These are phyloP conservation scores for Morinoia aosen DNA, from an alignment of 2,888 invertebrate genomes.

Conservation along the genomic window DNA sequence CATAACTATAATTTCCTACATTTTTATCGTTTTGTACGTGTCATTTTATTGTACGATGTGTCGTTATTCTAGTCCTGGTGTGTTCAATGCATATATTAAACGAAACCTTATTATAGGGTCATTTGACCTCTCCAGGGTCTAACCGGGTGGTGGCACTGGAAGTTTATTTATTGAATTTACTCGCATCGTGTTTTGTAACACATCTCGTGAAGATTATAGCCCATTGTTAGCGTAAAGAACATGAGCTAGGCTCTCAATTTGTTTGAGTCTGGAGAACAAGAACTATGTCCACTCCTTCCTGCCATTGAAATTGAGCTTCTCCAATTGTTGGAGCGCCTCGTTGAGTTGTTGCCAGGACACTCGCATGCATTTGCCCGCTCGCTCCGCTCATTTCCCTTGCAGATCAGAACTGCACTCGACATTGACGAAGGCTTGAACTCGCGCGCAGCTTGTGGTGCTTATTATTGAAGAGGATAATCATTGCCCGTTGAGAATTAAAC, in stretches of 20 bases:
- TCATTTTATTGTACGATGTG: too few relatives aligned
- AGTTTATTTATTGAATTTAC: neutral
- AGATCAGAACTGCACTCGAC: neutral
- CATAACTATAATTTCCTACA: too few relatives aligned
- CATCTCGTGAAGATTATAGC: neutral
- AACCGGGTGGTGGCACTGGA: neutral
- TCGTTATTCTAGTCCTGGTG: neutral
- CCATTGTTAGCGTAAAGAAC: neutral
- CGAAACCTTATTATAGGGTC: neutral
- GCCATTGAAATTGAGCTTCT: neutral
- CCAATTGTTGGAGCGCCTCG: neutral
- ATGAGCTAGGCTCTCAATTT: constrained; percentile 5
- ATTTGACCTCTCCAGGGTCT: neutral
- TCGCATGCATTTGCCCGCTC: neutral
- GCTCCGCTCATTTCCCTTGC: neutral
- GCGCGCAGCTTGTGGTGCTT: neutral
- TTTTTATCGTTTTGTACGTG: too few relatives aligned
- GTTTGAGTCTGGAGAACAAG: neutral
- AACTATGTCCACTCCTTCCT: neutral
- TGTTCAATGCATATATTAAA: neutral
- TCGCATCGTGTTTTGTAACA: neutral
- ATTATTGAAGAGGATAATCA: neutral
- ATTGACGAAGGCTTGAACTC: neutral
- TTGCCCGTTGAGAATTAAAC: neutral
- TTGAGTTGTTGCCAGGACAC: neutral